Conservation (phyloP, 1,140 invertebrate species). For the Bombus ignitus region DNA sequence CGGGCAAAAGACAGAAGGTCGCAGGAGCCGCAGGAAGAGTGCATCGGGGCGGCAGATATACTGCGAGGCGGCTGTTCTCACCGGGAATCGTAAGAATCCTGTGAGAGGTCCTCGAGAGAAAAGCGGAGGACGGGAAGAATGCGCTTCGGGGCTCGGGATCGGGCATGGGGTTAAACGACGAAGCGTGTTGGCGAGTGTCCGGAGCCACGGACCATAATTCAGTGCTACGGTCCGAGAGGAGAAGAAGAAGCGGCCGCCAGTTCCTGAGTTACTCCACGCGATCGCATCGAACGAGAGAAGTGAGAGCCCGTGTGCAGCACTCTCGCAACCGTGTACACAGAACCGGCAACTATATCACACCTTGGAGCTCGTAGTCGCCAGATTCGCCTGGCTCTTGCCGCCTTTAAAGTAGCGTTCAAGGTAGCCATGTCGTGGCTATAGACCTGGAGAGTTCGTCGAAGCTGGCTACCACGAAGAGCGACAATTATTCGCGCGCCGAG, state of each 20-base stretch:
- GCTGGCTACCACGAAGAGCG: constrained; percentile 18
- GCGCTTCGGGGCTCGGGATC: constrained; percentile 71
- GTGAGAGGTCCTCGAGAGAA: constrained; percentile 52
- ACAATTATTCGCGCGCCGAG: constrained; percentile 61
- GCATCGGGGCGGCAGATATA: constrained; percentile 8
- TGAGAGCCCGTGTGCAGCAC: constrained; percentile 22
- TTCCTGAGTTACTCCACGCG: constrained; percentile 72
- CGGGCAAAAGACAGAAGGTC: not conserved
- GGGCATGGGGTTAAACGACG: constrained; percentile 82
- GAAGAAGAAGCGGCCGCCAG: constrained; percentile 61
- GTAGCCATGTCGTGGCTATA: not conserved
- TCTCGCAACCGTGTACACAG: constrained; percentile 51
- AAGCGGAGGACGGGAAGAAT: constrained; percentile 69
- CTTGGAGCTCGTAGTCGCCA: not conserved
- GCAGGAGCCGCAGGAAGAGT: not conserved
- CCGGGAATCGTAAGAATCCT: constrained; percentile 63
- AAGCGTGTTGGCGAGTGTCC: constrained; percentile 81
- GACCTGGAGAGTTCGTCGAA: not conserved
- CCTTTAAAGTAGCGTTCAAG: constrained; percentile 62
- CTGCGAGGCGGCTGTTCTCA: constrained; percentile 46
- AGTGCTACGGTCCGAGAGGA: constrained; percentile 64
- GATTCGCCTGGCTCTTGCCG: constrained; percentile 8
- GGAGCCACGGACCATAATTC: constrained; percentile 76
- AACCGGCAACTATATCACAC: constrained; percentile 64
- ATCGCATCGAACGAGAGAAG: constrained; percentile 70